Base-by-base conservation (phyloP, 2,888 invertebrate species). In the Heliconius hortense region DNA sequence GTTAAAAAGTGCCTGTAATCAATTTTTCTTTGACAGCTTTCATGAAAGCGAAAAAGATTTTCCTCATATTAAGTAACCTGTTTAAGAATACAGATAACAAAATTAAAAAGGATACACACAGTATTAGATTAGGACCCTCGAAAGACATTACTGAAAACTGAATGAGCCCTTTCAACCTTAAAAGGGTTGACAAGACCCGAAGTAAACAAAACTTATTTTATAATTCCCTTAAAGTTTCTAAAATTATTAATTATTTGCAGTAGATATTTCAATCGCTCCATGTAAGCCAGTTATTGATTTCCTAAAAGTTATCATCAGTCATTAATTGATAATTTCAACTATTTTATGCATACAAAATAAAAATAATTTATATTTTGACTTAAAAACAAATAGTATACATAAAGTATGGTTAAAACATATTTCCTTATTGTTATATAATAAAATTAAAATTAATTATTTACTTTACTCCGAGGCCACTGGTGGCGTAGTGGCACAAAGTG, bases 181-280 rank as follows among this genome's bases (percentile, higher is more conserved):
- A 81, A 79, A 78, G 81, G 81, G 74, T 59, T 39, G 35, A 60
- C 53, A 69, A 53, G 68, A 56, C 31, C 69, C 69, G 69, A 53
- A 69, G 69, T 56, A 80, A 80, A 80, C 78, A 68, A 77, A 80
- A 81, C 77, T 81, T 80, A 79, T 77, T 79, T 77, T 70, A 74
- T 72, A 69, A 24, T 66, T 77, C 76, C 77, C 74, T 76, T 75
- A 75, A 78, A 79, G 31, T 79, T 80, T 77, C 72, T 60, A 59
- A 70, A 64, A 75, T 53, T 77, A 64, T 72, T 74, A 74, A 68
- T 68, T 68, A 68, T 53, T 28, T 53, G 28, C 28, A 53, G 48
- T 26, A 28, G 39, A 28, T 28, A 31, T 21, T 53, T 31, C 53
- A 28, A 68, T 31, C 53, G 28, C 28, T 21, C 8, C 2, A 53